Conservation (phyloP, 2,888 invertebrate genomes). For the Oscheius myriophilus region DNA sequence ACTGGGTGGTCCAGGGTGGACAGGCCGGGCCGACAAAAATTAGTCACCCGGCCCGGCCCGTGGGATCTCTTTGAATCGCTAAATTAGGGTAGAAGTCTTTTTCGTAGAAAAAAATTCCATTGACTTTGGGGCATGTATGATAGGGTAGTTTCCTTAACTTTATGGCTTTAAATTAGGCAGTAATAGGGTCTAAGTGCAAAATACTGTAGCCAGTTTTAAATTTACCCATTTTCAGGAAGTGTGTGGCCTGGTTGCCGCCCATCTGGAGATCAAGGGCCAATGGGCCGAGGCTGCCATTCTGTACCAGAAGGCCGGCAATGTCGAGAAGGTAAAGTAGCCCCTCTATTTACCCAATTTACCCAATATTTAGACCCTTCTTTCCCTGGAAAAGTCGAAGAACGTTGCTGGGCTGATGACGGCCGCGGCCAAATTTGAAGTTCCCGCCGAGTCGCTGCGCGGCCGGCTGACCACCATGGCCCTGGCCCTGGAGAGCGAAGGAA, state of each 20-base stretch:
- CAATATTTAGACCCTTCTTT: constrained; percentile 15
- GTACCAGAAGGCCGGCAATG: constrained; percentile 42
- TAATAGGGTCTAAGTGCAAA: too few species aligned
- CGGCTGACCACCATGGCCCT: constrained; percentile 20
- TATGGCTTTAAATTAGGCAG: too few species aligned
- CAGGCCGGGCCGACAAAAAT: too few species aligned
- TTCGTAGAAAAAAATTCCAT: too few species aligned
- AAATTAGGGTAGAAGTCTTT: too few species aligned
- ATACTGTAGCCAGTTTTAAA: too few species aligned
- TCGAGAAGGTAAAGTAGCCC: constrained; percentile 34
- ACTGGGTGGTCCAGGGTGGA: too few species aligned
- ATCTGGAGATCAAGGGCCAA: constrained; percentile 37
- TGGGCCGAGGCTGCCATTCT: constrained; percentile 55
- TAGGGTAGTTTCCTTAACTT: too few species aligned
- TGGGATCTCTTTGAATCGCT: too few species aligned
- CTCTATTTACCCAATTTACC: background rate
- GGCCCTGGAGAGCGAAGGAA: constrained; percentile 9
- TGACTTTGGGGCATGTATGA: too few species aligned
- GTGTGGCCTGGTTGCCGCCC: constrained; percentile 46
- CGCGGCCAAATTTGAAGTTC: constrained; percentile 1
- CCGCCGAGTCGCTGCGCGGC: background rate
- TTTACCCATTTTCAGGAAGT: constrained; percentile 36
- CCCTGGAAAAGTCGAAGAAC: constrained; percentile 22
- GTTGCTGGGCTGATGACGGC: constrained; percentile 3
- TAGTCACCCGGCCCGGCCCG: too few species aligned